Evolutionary conservation across 2,113 vertebrate genomes (phyloP), one percentile per base, ranked within the genome.

Genomic region (Pogona vitticeps): DNA sequence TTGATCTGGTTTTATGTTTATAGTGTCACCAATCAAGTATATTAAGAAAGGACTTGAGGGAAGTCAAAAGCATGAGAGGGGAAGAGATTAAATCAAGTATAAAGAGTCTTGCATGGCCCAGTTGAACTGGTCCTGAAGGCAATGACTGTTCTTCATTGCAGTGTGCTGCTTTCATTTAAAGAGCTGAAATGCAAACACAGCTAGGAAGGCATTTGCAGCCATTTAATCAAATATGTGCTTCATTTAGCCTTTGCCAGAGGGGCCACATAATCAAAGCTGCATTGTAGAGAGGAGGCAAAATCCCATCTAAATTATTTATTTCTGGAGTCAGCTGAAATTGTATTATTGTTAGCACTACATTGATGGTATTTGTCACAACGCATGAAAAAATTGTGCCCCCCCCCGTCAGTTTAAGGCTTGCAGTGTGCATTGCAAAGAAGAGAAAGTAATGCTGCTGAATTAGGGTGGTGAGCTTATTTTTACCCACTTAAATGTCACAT

Each of bases 231-330:
- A 86, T 63, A 67, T 82, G 0, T 2, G 2, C 83, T 71, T 88
- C 71, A 79, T 91, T 81, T 86, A 85, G 86, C 81, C 87, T 91
- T 88, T 89, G 79, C 83, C 82, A 93, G 83, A 52, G 90, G 87
- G 84, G 67, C 58, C 83, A 52, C 68, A 73, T 87, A 71, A 93
- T 78, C 46, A 88, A 6, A 90, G 78, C 1, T 79, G 38, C 84
- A 80, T 73, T 91, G 83, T 59, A 71, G 88, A 83, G 33, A 84
- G 82, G 89, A 85, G 40, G 42, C 18, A 87, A 92, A 93, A 91
- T 90, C 79, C 71, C 86, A 67, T 92, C 88, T 88, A 88, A 94
- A 85, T 83, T 85, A 90, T 90, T 90, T 90, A 78, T 94, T 94
- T 91, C 68, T 77, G 67, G 92, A 73, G 38, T 88, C 81, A 88